These are phyloP conservation scores for Pimephales promelas DNA, from an alignment of 2,113 vertebrate species.

Conservation along the genomic window DNA sequence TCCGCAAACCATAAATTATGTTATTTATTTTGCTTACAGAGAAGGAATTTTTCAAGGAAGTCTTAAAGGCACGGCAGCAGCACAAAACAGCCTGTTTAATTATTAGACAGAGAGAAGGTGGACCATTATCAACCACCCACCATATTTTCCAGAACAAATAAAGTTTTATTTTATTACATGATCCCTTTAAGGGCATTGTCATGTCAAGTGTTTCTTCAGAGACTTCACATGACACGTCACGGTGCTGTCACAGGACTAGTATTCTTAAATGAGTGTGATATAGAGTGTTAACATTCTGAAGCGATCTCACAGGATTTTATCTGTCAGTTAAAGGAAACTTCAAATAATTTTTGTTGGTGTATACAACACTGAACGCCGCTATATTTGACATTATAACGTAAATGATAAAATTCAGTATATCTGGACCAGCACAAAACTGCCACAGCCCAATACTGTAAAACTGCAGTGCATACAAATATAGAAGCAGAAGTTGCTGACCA, in stretches of 20 bases:
- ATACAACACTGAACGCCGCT: neutral
- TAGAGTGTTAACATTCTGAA: neutral
- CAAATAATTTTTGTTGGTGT: neutral
- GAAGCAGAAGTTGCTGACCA: constrained; percentile 23
- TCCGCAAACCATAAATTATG: neutral
- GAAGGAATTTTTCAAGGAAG: neutral
- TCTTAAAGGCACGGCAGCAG: neutral
- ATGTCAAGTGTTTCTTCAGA: neutral
- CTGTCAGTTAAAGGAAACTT: neutral
- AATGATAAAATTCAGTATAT: constrained; percentile 5
- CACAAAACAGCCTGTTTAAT: neutral
- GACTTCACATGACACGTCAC: constrained; percentile 1
- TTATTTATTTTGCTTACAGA: too few relatives aligned
- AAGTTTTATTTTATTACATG: neutral
- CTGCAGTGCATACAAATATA: constrained; percentile 24
- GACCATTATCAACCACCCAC: neutral
- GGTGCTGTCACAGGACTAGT: neutral
- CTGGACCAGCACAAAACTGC: neutral
- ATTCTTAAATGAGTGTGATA: neutral
- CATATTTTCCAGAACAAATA: neutral
- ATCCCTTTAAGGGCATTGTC: neutral
- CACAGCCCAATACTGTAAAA: constrained; percentile 10
- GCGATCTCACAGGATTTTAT: neutral
- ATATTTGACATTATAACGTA: neutral
- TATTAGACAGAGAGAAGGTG: neutral